Conservation (phyloP, 2,888 invertebrate species). For the Smittia aterrima region DNA sequence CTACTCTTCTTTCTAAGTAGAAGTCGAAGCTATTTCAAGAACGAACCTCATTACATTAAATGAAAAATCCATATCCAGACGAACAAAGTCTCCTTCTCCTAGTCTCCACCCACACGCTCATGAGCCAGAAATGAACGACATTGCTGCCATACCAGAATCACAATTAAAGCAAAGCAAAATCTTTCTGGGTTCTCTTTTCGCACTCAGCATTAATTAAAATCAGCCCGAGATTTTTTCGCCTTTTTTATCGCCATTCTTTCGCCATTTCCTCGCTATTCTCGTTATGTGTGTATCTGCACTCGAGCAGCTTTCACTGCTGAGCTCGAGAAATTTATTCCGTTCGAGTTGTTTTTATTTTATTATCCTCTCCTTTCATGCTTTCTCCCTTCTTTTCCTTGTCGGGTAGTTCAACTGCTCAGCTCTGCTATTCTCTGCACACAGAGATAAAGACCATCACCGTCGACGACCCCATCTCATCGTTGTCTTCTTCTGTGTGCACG, state of each 20-base stretch:
- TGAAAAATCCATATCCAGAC: conserved; percentile 30
- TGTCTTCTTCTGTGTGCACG: neutral
- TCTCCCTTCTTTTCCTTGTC: neutral
- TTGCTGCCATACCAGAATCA: conserved; percentile 39
- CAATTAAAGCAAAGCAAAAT: conserved; percentile 41
- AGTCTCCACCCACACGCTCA: neutral
- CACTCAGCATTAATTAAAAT: conserved; percentile 41
- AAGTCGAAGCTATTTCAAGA: neutral
- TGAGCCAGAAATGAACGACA: conserved; percentile 31
- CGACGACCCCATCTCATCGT: neutral
- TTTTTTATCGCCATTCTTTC: conserved; percentile 35
- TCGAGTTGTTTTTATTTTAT: conserved; percentile 32
- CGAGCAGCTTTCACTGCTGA: neutral
- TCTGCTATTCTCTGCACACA: conserved; percentile 6
- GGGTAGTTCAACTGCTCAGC: neutral
- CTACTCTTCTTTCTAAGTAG: neutral
- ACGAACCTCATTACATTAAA: conserved; percentile 15
- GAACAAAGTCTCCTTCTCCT: neutral
- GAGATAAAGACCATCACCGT: neutral
- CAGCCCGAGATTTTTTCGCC: conserved; percentile 40
- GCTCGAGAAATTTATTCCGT: conserved; percentile 19
- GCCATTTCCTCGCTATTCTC: neutral
- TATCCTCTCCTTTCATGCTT: conserved; percentile 15
- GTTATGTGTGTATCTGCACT: neutral
- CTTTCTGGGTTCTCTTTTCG: conserved; percentile 31